Conservation (phyloP, 1,140 invertebrate species). For the Formica exsecta region DNA sequence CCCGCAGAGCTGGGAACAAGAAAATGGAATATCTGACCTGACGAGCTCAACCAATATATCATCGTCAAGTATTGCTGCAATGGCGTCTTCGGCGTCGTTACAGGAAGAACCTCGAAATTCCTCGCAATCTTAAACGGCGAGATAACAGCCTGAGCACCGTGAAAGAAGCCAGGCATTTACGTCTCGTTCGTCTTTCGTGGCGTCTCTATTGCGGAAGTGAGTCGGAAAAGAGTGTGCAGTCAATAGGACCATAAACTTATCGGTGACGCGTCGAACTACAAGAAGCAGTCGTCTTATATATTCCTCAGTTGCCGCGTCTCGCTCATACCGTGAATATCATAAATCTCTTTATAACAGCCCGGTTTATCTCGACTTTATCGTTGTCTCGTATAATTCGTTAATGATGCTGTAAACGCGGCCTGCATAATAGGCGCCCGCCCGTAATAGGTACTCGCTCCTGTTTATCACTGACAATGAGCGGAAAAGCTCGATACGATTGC, state of each 20-base stretch:
- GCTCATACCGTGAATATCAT: slow-evolving; percentile 62
- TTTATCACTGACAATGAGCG: slow-evolving; percentile 37
- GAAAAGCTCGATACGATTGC: slow-evolving; percentile 14
- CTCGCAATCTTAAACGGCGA: slow-evolving; percentile 58
- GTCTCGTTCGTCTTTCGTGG: slow-evolving; percentile 11
- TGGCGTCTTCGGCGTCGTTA: slow-evolving; percentile 26
- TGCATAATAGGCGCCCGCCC: slow-evolving; percentile 73
- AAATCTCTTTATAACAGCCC: slow-evolving; percentile 79
- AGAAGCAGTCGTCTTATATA: slow-evolving; percentile 54
- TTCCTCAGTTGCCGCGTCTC: slow-evolving; percentile 25
- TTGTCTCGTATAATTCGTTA: slow-evolving; percentile 82
- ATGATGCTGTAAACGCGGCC: slow-evolving; percentile 80
- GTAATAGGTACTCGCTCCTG: slow-evolving; percentile 49
- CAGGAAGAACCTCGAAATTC: slow-evolving; percentile 29
- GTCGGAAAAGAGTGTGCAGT: slow-evolving; percentile 53
- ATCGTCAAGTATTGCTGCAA: slow-evolving; percentile 55
- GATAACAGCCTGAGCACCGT: slow-evolving; percentile 52
- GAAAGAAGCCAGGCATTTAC: slow-evolving; percentile 55
- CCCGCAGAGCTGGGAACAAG: slow-evolving; percentile 46
- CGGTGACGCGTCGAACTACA: slow-evolving; percentile 57
- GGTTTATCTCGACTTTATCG: slow-evolving; percentile 82
- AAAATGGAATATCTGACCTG: slow-evolving; percentile 60
- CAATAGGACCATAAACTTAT: slow-evolving; percentile 72
- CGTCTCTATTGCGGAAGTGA: slow-evolving; percentile 55
- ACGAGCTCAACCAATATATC: slow-evolving; percentile 54